Evolutionary conservation across 2,888 invertebrate genomes (phyloP).

Genomic region (Andrena bicolor): DNA sequence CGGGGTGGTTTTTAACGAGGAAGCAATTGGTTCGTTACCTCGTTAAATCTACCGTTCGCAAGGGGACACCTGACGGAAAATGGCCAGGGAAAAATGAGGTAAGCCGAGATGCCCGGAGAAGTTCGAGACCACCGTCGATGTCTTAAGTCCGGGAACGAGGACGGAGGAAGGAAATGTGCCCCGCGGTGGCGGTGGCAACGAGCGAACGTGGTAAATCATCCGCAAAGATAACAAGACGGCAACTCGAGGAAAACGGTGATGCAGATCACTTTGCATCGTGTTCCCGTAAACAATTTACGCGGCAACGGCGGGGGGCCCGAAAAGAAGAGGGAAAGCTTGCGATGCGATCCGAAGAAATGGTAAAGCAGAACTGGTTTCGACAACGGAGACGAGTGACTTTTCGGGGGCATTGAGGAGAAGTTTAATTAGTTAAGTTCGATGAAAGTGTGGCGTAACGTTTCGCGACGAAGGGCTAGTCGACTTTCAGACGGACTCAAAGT

Average conservation of each 20-base stretch:
- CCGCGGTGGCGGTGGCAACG: neutral
- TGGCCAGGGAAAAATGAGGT: slow-evolving; percentile 19
- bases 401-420: too few species aligned
- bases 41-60: slow-evolving; percentile 13
- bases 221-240: slow-evolving; percentile 7
- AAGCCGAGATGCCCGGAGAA: slow-evolving; percentile 19
- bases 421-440: slow-evolving; percentile 23
- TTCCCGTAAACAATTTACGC: neutral
- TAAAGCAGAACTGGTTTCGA: neutral
- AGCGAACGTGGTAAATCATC: slow-evolving; percentile 16
- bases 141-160: slow-evolving; percentile 10
- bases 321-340: neutral
- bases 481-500: slow-evolving; percentile 35
- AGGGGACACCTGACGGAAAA: slow-evolving; percentile 17
- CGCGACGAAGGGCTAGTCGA: slow-evolving; percentile 11
- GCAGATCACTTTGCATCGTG: neutral
- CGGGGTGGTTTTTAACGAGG: slow-evolving; percentile 11
- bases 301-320: too few species aligned
- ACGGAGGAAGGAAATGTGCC: neutral
- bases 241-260: neutral
- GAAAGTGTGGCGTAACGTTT: slow-evolving; percentile 8
- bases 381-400: neutral
- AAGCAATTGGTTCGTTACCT: slow-evolving; percentile 11
- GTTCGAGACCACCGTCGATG: slow-evolving; percentile 13
- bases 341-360: neutral